Base-by-base conservation (phyloP, 92 coral and sea anemone species). In the Anthopleura xanthogrammica region DNA sequence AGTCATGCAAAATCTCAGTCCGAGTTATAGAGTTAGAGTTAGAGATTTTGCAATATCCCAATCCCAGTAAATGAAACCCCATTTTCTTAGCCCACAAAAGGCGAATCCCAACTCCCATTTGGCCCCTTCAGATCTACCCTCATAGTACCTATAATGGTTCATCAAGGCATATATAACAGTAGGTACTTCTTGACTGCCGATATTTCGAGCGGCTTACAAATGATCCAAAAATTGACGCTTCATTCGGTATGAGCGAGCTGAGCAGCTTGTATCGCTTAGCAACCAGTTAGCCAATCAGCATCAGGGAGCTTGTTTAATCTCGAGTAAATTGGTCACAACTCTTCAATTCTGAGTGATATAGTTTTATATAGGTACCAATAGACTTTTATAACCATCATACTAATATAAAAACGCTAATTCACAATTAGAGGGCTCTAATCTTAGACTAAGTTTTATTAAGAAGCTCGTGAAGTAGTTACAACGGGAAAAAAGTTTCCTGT, bases 211-310 rank as follows among this genome's bases (percentile, higher is more conserved):
- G 50, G 50, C 7, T 43, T 43, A 43, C 50, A 4, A 43, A 7
- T 43, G 1, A 2, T 43, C 50, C 65, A 7, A 12, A 55, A n/a
- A 58, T 72, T 43, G 50, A 29, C 50, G 50, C 60, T 58, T 48
- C 43, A 16, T 52, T 77, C 55, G 3, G 48, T n/a, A 22, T 56
- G n/a, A n/a, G n/a, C n/a, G n/a, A 46, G 7, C 50, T 64, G 36
- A n/a, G 22, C 16, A 16, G 19, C 72, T 11, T 48, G 68, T 71
- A 10, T 81, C 78, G 58, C 75, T 43, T 81, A 70, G 84, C 84
- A 81, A 81, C 84, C 64, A 70, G 55, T 81, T 58, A 81, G n/a
- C 84, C 84, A 81, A 81, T 81, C 50, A 81, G 46, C 77, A 29
- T 68, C 75, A 60, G 19, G 55, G n/a, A 81, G 60, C 84, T 81